Base-by-base conservation (phyloP, 23 tunicate genomes). In the Clavelina lepadiformis region DNA sequence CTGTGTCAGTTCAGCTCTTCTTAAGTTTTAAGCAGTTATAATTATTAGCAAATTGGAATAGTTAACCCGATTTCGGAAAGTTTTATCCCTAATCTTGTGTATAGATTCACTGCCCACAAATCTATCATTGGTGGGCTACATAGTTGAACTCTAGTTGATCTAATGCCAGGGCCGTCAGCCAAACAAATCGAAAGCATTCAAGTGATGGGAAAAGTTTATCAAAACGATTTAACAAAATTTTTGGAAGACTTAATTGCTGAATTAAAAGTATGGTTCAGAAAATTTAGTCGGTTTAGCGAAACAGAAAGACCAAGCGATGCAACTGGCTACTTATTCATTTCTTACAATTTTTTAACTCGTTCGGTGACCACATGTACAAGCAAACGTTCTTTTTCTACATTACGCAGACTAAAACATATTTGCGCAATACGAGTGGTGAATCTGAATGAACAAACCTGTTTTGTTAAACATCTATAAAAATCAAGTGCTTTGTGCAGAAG, bases 351-450 rank as follows among this genome's bases (percentile, higher is more conserved):
- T n/a, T 58, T 28, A 58, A 58, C 65, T 58, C 65, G 29, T 58
- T 38, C 65, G 35, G 65, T 58, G 65, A 58, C 69, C 22, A 63
- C 69, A 3, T 63, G 51, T 23, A 37, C 50, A 8, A 37, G 51
- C 23, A 28, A 63, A 37, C 51, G 51, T 36, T 63, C 69, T 3
- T 63, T 63, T 63, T 63, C 69, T 11, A 63, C 69, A 8, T 37
- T 37, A 63, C 24, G 69, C 50, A 63, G 26, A 22, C 51, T 63
- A 35, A 63, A 35, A 63, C 69, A 35, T 63, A 63, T 22, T 63
- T 63, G 27, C 69, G 26, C 29, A 58, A 29, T 28, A 28, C 65
- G 4, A 58, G 37, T 29, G 36, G 65, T 58, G 22, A 5, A 58
- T 38, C 65, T 11, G 35, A 26, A 58, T 58, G 65, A 58, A 58